These are phyloP conservation scores for Leptinotarsa undecemlineata DNA, from an alignment of 1,140 invertebrate genomes.

Conservation along the genomic window DNA sequence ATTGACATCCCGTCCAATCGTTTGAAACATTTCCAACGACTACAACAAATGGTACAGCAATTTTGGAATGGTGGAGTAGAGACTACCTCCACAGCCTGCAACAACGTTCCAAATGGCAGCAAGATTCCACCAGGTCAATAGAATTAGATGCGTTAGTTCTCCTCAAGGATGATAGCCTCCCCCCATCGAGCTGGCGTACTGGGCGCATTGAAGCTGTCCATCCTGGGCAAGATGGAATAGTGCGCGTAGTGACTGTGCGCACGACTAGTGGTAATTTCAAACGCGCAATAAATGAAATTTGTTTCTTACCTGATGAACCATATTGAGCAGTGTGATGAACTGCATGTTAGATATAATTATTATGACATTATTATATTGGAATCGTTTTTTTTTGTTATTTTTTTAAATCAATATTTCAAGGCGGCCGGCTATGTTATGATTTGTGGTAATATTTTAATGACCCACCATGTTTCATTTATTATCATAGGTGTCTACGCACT, in stretches of 20 bases:
- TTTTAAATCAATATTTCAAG: too few species aligned
- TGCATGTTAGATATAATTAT: too few species aligned
- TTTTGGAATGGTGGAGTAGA: slow-evolving; percentile 17
- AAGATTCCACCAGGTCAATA: slow-evolving; percentile 25
- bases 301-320: not conserved
- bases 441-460: too few species aligned
- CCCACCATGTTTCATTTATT: too few species aligned
- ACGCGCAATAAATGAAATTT: slow-evolving; percentile 37
- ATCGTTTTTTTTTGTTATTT: too few species aligned
- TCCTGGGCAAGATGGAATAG: slow-evolving; percentile 35
- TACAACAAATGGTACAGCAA: slow-evolving; percentile 12
- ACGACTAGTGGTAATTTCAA: slow-evolving; percentile 37
- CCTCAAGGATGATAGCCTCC: slow-evolving; percentile 45
- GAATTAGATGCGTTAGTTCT: slow-evolving; percentile 43
- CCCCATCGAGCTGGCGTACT: slow-evolving; percentile 42
- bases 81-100: slow-evolving; percentile 6
- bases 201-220: slow-evolving; percentile 33
- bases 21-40: not conserved
- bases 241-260: slow-evolving; percentile 35
- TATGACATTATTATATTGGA: too few species aligned
- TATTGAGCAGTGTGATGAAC: too few species aligned
- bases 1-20: not conserved
- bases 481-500: too few species aligned
- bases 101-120: slow-evolving; percentile 6
- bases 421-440: too few species aligned